Conservation (phyloP, 2,797 vertebrate species). For the Chiroxiphia lanceolata region DNA sequence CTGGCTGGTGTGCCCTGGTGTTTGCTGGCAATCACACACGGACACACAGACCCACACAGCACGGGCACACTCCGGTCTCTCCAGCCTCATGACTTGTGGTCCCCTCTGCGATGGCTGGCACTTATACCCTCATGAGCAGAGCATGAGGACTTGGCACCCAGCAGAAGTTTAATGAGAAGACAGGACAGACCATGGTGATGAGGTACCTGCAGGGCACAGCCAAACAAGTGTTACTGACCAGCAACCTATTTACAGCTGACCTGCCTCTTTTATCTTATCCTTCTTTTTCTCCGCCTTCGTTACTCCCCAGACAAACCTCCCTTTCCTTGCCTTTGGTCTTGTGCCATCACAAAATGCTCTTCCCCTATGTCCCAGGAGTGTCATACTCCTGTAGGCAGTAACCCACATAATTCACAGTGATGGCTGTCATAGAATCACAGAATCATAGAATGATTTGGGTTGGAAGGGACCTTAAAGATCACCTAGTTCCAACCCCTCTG, state of each 20-base stretch:
- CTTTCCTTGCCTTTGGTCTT: neutral
- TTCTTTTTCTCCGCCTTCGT: neutral
- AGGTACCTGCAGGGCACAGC: neutral
- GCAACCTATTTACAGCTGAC: neutral
- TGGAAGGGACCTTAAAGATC: neutral
- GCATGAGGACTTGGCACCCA: accelerated
- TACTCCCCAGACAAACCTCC: neutral
- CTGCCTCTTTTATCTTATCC: neutral
- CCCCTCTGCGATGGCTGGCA: neutral
- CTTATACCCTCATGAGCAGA: neutral
- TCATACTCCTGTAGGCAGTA: neutral
- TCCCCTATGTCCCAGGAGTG: neutral
- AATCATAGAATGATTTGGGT: neutral
- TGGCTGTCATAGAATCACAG: neutral
- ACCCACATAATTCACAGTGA: neutral
- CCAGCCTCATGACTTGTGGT: accelerated
- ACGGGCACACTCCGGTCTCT: accelerated
- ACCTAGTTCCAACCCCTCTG: neutral
- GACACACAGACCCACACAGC: neutral
- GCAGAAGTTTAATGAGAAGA: neutral
- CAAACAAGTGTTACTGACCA: neutral
- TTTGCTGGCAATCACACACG: accelerated
- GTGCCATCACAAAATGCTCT: neutral
- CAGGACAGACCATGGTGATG: accelerated
- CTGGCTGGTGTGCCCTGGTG: neutral